Evolutionary conservation across 37 sponge, comb jelly and placozoan genomes (phyloP).

Genomic region (Chondrosia reniformis): DNA sequence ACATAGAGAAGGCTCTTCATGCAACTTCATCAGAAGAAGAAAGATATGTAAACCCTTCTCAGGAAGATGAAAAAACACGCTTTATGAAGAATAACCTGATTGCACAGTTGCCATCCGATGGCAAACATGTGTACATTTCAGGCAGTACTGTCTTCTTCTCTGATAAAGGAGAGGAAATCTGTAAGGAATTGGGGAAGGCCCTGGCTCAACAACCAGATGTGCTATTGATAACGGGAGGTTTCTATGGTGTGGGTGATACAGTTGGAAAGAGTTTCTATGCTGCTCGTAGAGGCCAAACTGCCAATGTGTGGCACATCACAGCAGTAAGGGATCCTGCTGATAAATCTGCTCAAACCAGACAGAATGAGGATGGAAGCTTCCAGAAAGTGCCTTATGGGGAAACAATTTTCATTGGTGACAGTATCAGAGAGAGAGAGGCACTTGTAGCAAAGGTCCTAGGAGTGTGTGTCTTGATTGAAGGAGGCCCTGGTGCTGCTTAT

Average conservation of each 20-base stretch:
- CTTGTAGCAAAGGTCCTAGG: conserved; percentile 47
- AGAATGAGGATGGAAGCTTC: conserved; percentile 69
- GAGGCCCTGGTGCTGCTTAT: conserved; percentile 87
- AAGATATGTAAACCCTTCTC: too few relatives aligned
- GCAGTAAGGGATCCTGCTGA: conserved; percentile 68
- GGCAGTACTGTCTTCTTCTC: conserved; percentile 71
- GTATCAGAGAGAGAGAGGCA: conserved; percentile 72
- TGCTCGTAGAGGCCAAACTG: conserved; percentile 23
- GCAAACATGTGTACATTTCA: conserved; percentile 63
- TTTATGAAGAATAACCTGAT: conserved; percentile 31
- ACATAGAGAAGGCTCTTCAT: conserved; percentile 37
- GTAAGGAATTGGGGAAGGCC: conserved; percentile 52
- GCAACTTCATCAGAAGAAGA: conserved; percentile 32
- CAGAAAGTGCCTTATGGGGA: conserved; percentile 62
- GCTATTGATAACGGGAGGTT: conserved; percentile 75
- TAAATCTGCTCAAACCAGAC: conserved; percentile 56
- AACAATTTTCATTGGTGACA: conserved; percentile 65
- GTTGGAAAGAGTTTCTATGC: conserved; percentile 57
- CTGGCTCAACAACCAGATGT: conserved; percentile 52
- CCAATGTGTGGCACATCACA: conserved; percentile 62
- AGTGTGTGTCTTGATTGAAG: conserved; percentile 70
- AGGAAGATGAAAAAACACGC: conserved; percentile 21
- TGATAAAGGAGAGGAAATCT: conserved; percentile 47
- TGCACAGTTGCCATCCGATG: conserved; percentile 31
- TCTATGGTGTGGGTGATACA: conserved; percentile 80